Percentiles rank a stretch among this genome's conserved stretches.
These are phyloP conservation scores for Ceyx margarethae DNA, from an alignment of 2,113 vertebrate genomes.

Conservation along the genomic window DNA sequence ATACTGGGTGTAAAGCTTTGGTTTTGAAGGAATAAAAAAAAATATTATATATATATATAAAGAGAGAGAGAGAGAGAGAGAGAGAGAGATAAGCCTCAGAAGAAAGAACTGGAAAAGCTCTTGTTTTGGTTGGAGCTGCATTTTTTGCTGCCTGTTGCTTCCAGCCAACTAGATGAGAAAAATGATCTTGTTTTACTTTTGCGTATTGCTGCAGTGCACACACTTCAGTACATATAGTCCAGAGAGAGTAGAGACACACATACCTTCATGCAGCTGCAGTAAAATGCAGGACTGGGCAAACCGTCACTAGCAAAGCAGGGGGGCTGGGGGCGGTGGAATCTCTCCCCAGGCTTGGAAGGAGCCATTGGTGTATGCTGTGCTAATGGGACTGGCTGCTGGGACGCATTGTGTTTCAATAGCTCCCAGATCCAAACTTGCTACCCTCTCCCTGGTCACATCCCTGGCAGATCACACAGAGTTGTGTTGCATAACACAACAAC, in stretches of 20 bases:
- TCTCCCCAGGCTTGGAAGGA: not conserved
- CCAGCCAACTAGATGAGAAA: not conserved
- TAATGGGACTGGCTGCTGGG: not conserved
- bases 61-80: no score
- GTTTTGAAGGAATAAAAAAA: not conserved
- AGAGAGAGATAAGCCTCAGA: not conserved
- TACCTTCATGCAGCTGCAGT: not conserved
- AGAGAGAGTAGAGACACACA: not conserved
- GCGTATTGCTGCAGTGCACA: not conserved
- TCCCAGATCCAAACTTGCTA: not conserved
- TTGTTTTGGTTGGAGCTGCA: not conserved
- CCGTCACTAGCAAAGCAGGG: not conserved
- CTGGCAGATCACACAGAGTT: not conserved
- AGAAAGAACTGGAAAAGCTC: not conserved
- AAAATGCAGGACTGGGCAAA: not conserved
- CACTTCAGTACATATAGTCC: not conserved
- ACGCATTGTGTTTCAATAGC: not conserved
- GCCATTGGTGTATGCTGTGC: not conserved
- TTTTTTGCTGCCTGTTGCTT: conserved; percentile 2
- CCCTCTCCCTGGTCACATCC: not conserved
- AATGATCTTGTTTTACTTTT: not conserved
- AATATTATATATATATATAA: no score
- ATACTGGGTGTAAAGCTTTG: not conserved
- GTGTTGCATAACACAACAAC: not conserved
- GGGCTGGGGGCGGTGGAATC: not conserved